phyloP scores from a whole-genome alignment of 2,888 invertebrate species.

The Pachydiplax longipennis region DNA sequence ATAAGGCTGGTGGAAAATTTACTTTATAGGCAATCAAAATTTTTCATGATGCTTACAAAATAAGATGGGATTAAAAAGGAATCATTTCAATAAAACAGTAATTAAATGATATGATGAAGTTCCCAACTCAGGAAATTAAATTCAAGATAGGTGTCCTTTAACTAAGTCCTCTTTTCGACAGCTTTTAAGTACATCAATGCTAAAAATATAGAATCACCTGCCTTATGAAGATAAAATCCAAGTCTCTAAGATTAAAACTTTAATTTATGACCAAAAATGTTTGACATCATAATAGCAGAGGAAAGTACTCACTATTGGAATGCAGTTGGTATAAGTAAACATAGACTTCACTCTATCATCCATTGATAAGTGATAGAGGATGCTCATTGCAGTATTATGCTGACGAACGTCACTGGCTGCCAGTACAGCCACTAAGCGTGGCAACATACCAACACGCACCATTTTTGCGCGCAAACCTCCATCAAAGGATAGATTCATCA shows the following conservation, averaged over 20 bases:
- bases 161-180: no score
- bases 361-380: slow-evolving; percentile 92
- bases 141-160: no score
- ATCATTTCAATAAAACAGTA: no score
- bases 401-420: slow-evolving; percentile 72
- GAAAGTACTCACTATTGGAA: slow-evolving; percentile 73
- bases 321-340: slow-evolving; percentile 93
- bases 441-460: slow-evolving; percentile 86
- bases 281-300: slow-evolving; percentile 11
- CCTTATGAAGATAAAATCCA: neutral
- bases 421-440: slow-evolving; percentile 74
- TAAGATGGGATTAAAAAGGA: no score
- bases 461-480: slow-evolving; percentile 84
- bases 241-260: neutral
- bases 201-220: neutral
- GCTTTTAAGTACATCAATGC: no score
- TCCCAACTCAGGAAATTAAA: no score
- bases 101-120: no score
- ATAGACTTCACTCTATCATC: slow-evolving; percentile 93
- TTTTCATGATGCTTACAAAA: no score
- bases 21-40: no score
- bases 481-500: slow-evolving; percentile 97
- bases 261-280: neutral
- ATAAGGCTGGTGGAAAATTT: no score
- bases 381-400: slow-evolving; percentile 78